Evolutionary conservation across 2,797 vertebrate genomes (phyloP), one percentile per base, ranked within the genome.

Genomic region (Delichon dasypus): DNA sequence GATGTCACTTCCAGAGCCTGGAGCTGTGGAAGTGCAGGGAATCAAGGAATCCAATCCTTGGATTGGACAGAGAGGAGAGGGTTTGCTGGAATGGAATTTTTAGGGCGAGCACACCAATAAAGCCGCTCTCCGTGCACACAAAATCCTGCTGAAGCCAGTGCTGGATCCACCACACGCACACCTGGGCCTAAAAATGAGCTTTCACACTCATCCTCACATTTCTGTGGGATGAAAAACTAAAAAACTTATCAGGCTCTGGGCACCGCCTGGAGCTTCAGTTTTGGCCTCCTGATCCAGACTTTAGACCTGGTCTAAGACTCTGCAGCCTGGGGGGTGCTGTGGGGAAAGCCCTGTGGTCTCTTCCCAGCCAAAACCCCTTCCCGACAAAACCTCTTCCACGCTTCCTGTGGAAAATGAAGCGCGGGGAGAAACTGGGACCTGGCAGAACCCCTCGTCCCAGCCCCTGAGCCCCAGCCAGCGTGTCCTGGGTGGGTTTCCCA

Each of bases 391-490:
- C 0, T 2, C n/a, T 25, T 76, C 60, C 40, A 16, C 0, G 7
- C 21, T 89, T 55, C 11, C 5, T 16, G 40, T 5, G 45, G 44
- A 55, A 61, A 57, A 2, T 1, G 6, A n/a, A n/a, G 47, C 1
- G 25, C 14, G 48, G 40, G 38, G 74, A 87, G 44, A 51, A 53
- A 9, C 16, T n/a, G 36, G 61, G 40, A 64, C 4, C 2, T 0
- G 0, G 11, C 61, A 64, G 42, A 61, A 10, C 9, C 32, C 58
- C 34, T 7, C 16, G 34, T 67, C 45, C 45, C 25, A 71, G 27
- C 5, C 36, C 10, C 1, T 40, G 26, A 84, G 42, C 15, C 21
- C 22, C 3, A 13, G 48, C n/a, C 34, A 48, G 7, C 0, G 0
- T 9, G 40, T 45, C 45, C 67, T 54, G 25, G 7, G 5, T 55